Conservation (phyloP, 1,140 invertebrate genomes). For the Ips typographus region DNA sequence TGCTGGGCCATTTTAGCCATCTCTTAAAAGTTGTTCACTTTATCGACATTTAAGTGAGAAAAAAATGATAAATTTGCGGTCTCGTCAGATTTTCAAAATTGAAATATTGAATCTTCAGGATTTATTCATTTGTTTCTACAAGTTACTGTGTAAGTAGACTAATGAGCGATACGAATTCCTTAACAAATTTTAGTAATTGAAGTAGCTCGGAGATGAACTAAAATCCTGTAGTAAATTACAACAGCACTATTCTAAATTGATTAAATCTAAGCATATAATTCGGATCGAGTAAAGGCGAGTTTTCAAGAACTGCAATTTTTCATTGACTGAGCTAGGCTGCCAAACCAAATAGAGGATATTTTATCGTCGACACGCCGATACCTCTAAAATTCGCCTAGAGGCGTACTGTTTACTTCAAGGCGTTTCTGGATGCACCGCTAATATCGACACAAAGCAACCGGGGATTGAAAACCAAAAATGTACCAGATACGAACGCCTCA, state of each 20-base stretch:
- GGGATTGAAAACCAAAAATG: not conserved
- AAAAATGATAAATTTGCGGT: too few species aligned
- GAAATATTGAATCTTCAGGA: too few species aligned
- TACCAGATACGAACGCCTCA: not conserved
- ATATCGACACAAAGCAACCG: not conserved
- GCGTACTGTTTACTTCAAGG: conserved; percentile 15
- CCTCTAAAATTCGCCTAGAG: conserved; percentile 16
- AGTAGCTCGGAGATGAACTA: too few species aligned
- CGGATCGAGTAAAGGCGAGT: conserved; percentile 30
- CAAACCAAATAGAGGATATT: conserved; percentile 32
- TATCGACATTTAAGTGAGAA: too few species aligned
- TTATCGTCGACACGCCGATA: conserved; percentile 7
- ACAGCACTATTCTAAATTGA: not conserved
- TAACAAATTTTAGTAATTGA: too few species aligned
- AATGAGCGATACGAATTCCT: too few species aligned
- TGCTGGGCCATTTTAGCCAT: too few species aligned
- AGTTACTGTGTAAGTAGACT: too few species aligned
- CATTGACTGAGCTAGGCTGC: conserved; percentile 16
- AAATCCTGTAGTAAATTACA: not conserved
- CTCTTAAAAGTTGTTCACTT: too few species aligned
- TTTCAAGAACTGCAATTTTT: conserved; percentile 4
- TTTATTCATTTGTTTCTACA: too few species aligned
- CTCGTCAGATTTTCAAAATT: too few species aligned
- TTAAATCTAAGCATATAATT: conserved; percentile 30
- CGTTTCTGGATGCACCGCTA: not conserved